phyloP scores from a whole-genome alignment of 2,888 invertebrate genomes.

The Heliconius ethilla region DNA sequence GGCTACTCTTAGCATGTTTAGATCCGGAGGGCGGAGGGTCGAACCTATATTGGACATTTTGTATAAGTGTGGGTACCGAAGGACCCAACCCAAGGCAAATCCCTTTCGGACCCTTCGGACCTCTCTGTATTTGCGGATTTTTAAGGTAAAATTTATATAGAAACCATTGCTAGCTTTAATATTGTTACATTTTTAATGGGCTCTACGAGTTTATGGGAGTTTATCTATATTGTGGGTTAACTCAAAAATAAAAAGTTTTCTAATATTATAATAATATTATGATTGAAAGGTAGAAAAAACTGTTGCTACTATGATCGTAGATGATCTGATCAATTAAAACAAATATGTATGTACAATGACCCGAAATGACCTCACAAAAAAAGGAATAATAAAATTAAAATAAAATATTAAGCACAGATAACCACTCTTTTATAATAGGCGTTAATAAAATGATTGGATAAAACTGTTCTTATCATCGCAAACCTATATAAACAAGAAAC shows the following conservation, averaged over 20 bases:
- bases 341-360: neutral
- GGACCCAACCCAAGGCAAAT: conserved; percentile 72
- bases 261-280: neutral
- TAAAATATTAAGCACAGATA: neutral
- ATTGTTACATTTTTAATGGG: conserved; percentile 55
- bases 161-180: conserved; percentile 49
- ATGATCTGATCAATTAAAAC: neutral
- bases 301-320: neutral
- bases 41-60: conserved; percentile 79
- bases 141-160: conserved; percentile 82
- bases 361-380: neutral
- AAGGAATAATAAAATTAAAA: neutral
- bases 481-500: conserved; percentile 38
- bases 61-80: conserved; percentile 79
- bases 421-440: neutral
- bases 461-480: conserved; percentile 29
- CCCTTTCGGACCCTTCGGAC: conserved; percentile 81
- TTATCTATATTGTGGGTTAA: conserved; percentile 1
- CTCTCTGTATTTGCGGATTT: conserved; percentile 81
- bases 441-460: conserved; percentile 36
- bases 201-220: conserved; percentile 11
- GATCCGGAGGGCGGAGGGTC: conserved; percentile 63
- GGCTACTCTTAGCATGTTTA: conserved; percentile 66
- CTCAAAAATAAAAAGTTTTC: neutral
- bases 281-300: neutral